Percentiles rank a stretch among this genome's conserved stretches.
phyloP scores from a whole-genome alignment of 2,888 invertebrate genomes.

The Macroteleia sp. region DNA sequence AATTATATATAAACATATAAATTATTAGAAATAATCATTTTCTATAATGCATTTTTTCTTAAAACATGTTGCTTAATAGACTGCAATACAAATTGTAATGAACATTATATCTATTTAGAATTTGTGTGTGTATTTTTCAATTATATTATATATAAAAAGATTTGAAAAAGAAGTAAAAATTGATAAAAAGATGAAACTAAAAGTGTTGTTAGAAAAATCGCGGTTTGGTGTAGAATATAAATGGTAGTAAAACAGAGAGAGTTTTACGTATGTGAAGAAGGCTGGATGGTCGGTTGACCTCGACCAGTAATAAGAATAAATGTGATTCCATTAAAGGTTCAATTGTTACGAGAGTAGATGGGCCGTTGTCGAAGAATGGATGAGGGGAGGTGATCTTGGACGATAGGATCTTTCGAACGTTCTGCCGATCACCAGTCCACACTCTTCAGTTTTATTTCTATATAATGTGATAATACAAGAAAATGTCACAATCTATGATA shows the following conservation, averaged over 20 bases:
- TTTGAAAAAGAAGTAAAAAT: too few species aligned
- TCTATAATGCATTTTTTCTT: too few species aligned
- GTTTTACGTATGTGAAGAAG: conserved; percentile 69
- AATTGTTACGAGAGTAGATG: conserved; percentile 82
- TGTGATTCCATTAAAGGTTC: conserved; percentile 84
- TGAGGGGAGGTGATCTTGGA: conserved; percentile 76
- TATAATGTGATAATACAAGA: conserved; percentile 46
- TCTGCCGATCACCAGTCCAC: conserved; percentile 42
- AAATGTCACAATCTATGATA: conserved; percentile 9
- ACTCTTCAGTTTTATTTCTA: conserved; percentile 46
- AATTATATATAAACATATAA: too few species aligned
- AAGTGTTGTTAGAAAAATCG: conserved; percentile 48
- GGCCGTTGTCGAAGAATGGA: conserved; percentile 72
- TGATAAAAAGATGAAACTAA: conserved; percentile 42
- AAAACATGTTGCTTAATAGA: too few species aligned
- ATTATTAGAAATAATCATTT: too few species aligned
- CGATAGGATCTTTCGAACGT: conserved; percentile 72
- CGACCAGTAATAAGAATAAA: conserved; percentile 83
- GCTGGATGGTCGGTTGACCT: conserved; percentile 77
- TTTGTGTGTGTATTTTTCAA: too few species aligned
- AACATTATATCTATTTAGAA: too few species aligned
- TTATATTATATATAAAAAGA: too few species aligned
- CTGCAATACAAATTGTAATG: too few species aligned
- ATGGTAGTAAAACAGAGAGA: conserved; percentile 65
- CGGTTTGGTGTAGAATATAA: conserved; percentile 70